Percentiles rank a stretch among this genome's conserved stretches.
These are phyloP conservation scores for Plodia interpunctella DNA, from an alignment of 1,140 invertebrate species.

Conservation along the genomic window DNA sequence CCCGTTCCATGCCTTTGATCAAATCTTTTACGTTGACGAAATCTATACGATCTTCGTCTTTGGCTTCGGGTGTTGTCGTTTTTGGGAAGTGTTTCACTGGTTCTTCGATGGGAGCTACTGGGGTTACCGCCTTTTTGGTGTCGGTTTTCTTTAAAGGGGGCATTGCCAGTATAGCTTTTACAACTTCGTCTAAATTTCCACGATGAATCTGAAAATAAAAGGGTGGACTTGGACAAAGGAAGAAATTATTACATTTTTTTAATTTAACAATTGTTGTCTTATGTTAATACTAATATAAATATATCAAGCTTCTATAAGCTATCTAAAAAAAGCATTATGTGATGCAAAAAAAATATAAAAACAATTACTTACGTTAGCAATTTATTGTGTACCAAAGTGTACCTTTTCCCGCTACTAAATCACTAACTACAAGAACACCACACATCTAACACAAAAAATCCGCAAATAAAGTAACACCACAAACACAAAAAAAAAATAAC, in stretches of 20 bases:
- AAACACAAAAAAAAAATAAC: constrained; percentile 21
- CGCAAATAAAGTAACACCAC: constrained; percentile 18
- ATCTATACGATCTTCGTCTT: constrained; percentile 67
- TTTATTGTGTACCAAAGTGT: constrained; percentile 6
- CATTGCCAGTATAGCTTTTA: constrained; percentile 64
- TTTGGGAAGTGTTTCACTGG: constrained; percentile 35
- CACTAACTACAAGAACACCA: constrained; percentile 23
- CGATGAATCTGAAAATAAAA: constrained; percentile 53
- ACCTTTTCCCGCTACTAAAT: constrained; percentile 12
- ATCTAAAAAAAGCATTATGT: not conserved
- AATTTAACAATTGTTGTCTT: not conserved
- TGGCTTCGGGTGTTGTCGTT: constrained; percentile 40
- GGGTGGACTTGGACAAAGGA: not conserved
- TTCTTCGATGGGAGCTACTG: constrained; percentile 45
- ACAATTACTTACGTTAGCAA: constrained; percentile 33
- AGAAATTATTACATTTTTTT: not conserved
- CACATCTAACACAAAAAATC: constrained; percentile 30
- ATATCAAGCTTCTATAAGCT: not conserved
- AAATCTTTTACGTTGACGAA: constrained; percentile 75
- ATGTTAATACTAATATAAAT: not conserved
- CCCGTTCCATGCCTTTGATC: constrained; percentile 73
- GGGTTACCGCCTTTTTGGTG: constrained; percentile 42
- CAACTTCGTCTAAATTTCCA: constrained; percentile 62
- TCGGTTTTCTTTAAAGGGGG: constrained; percentile 52
- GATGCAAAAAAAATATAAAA: constrained; percentile 22